Conservation (phyloP, 2,888 invertebrate genomes). For the Quadriops clusia region DNA sequence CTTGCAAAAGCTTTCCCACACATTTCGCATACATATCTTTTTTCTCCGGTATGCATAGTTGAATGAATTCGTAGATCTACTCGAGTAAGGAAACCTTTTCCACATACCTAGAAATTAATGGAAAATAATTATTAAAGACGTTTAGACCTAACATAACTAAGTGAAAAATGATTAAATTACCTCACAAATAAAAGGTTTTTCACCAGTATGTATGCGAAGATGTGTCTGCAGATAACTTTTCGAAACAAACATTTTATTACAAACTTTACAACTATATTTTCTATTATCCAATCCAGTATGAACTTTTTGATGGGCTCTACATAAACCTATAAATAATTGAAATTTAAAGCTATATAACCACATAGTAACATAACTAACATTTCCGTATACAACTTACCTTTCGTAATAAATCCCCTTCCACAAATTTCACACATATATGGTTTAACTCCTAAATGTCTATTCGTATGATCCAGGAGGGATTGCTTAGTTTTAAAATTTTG, state of each 20-base stretch:
- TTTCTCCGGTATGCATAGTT: slow-evolving; percentile 51
- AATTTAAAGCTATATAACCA: slow-evolving; percentile 2
- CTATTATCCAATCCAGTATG: slow-evolving; percentile 47
- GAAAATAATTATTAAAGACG: background rate
- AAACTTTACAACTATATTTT: slow-evolving; percentile 46
- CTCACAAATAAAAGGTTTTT: slow-evolving; percentile 48
- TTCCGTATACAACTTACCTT: slow-evolving; percentile 30
- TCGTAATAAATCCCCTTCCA: slow-evolving; percentile 47
- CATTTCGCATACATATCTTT: slow-evolving; percentile 48
- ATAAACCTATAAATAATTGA: slow-evolving; percentile 34
- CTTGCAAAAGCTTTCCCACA: slow-evolving; percentile 50
- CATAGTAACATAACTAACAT: slow-evolving; percentile 3
- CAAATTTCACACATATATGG: slow-evolving; percentile 47
- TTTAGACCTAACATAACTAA: background rate
- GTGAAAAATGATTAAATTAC: slow-evolving; percentile 24
- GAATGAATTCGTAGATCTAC: slow-evolving; percentile 48
- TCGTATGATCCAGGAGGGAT: slow-evolving; percentile 45
- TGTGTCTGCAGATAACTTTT: slow-evolving; percentile 50
- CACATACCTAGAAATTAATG: slow-evolving; percentile 33
- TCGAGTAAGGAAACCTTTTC: slow-evolving; percentile 46
- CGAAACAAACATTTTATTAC: slow-evolving; percentile 48
- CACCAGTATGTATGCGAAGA: slow-evolving; percentile 46
- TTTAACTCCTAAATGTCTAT: slow-evolving; percentile 47
- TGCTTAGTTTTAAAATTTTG: slow-evolving; percentile 50
- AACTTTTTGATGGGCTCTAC: slow-evolving; percentile 46